Evolutionary conservation across 1,140 invertebrate species (phyloP).

Genomic region (Diabrotica virgifera): DNA sequence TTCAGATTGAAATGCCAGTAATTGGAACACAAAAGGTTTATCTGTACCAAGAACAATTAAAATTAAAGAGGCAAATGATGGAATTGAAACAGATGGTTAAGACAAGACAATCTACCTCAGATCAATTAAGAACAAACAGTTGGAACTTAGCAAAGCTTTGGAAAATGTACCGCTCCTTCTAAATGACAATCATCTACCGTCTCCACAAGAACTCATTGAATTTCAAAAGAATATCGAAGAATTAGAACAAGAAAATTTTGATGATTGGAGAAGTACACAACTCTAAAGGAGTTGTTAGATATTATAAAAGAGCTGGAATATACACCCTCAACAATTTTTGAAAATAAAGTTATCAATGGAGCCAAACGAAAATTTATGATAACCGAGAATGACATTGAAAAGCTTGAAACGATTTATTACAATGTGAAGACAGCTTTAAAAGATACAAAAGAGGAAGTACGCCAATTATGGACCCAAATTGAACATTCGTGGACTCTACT

Average conservation of each 20-base stretch:
- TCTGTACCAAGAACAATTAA: conserved; percentile 22
- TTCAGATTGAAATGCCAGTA: conserved; percentile 21
- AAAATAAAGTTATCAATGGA: conserved; percentile 51
- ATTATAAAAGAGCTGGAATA: conserved; percentile 56
- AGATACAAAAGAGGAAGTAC: conserved; percentile 47
- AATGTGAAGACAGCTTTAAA: conserved; percentile 43
- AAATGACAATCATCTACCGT: conserved; percentile 51
- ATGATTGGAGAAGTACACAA: conserved; percentile 53
- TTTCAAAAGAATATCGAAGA: conserved; percentile 53
- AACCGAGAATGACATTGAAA: conserved; percentile 55
- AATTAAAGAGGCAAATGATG: conserved; percentile 20
- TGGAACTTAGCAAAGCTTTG: conserved; percentile 44
- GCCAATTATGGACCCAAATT: conserved; percentile 54
- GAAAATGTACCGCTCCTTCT: conserved; percentile 50
- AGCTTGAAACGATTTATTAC: conserved; percentile 48
- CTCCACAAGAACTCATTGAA: conserved; percentile 52
- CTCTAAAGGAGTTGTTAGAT: conserved; percentile 53
- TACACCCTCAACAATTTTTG: conserved; percentile 54
- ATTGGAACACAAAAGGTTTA: conserved; percentile 18
- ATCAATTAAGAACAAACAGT: conserved; percentile 25
- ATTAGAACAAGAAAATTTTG: conserved; percentile 55
- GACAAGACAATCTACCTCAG: conserved; percentile 22
- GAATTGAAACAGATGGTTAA: conserved; percentile 20
- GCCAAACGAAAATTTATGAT: conserved; percentile 54
- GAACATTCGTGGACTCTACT: conserved; percentile 60